Base-by-base conservation (phyloP, 2,113 vertebrate genomes). In the Lipophrys pholis region DNA sequence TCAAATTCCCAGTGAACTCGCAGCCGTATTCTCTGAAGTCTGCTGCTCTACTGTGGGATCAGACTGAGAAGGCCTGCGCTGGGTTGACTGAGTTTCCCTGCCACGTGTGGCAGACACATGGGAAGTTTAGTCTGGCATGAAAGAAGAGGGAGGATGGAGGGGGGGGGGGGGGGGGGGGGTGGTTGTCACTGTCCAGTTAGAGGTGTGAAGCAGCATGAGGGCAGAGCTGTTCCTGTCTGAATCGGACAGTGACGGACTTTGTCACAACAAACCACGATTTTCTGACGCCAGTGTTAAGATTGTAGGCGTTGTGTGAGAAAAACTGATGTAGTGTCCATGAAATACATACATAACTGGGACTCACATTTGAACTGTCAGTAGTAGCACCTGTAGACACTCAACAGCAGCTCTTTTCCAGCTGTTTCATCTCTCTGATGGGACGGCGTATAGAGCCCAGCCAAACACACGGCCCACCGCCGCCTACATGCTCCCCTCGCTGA, bases 71-170 rank as follows among this genome's bases (percentile, higher is more conserved):
- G 57, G 40, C 45, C 52, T 41, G 61, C 43, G 1, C 0, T 30
- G 0, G 51, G 64, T 15, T n/a, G 53, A 42, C 41, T 14, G 51
- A 53, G 53, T 67, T 45, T 58, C 54, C 42, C 54, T 42, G 81
- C 73, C 79, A 78, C 78, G 74, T 80, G 82, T 84, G 69, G 69
- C 63, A 41, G 83, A 89, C 88, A 87, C 81, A 84, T 81, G 81
- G 90, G 80, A 87, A 60, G 70, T 78, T 41, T 66, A 67, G 49
- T 77, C 65, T 43, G 69, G 63, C 65, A 54, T 43, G 51, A 58
- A 48, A 74, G 30, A 42, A 51, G 21, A 53, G 38, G 30, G 48
- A 5, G 12, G 53, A 2, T 10, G 53, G 58, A 40, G 21, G 35
- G 43, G 36, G 54, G 48, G 3, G 12, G 53, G 3, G 10, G 53